Percentiles rank a stretch among this genome's conserved stretches.
These are phyloP conservation scores for Orientallactaga sibirica DNA, from an alignment of 2,797 vertebrate genomes.

Conservation along the genomic window DNA sequence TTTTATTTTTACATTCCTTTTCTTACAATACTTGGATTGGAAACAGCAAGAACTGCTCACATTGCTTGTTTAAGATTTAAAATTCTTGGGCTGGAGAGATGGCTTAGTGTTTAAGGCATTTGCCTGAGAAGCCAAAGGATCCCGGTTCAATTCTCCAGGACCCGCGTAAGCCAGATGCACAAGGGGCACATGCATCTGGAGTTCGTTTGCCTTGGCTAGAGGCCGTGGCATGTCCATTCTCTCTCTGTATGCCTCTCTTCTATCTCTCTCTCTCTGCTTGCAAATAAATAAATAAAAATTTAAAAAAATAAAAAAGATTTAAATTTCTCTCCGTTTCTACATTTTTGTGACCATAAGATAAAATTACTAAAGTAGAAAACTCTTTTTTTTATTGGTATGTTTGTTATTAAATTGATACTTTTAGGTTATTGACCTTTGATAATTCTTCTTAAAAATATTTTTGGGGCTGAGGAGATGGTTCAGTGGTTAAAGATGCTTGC, in stretches of 20 bases:
- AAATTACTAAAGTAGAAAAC: conserved; percentile 5
- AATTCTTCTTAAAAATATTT: neutral
- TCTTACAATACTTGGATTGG: conserved; percentile 10
- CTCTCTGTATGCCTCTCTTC: no score
- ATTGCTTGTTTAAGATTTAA: conserved; percentile 53
- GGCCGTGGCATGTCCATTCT: no score
- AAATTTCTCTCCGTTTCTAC: neutral
- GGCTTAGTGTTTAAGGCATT: no score
- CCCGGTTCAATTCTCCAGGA: no score
- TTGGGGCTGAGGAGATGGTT: no score
- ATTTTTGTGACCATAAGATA: neutral
- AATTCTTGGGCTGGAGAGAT: neutral
- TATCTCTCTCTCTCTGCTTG: no score
- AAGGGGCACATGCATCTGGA: no score
- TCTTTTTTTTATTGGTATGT: neutral
- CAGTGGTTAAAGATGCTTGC: no score
- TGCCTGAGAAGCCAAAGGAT: no score
- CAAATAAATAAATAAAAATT: no score
- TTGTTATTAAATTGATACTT: neutral
- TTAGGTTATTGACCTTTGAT: neutral
- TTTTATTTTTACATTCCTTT: neutral
- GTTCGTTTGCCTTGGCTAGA: no score
- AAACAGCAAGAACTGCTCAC: neutral
- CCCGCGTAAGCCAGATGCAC: no score
- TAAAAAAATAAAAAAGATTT: neutral